Base-by-base conservation (phyloP, 2,888 invertebrate genomes). In the Iphiclides podalirius region DNA sequence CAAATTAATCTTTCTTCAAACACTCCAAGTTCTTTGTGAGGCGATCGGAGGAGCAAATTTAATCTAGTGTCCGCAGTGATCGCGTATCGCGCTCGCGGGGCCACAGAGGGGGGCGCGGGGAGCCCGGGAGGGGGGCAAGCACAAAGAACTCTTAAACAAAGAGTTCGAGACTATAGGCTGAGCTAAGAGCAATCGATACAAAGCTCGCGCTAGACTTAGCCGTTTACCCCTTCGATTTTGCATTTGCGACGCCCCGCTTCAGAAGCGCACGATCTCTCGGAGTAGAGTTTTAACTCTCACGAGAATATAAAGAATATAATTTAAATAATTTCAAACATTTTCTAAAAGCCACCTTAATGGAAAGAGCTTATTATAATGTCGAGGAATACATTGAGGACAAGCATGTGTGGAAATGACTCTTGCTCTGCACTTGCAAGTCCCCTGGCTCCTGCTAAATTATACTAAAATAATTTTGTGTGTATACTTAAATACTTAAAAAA, bases 1-100 rank as follows among this genome's bases (percentile, higher is more conserved):
- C 71, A 80, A 82, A 86, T 84, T 83, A 86, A 86, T 86, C 85
- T 81, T 72, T 75, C 73, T 73, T 72, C 81, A 85, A 86, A 86
- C 85, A 86, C 83, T 84, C 55, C 52, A 59, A 58, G 67, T 66
- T 73, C 76, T 79, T 80, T 79, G 76, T 72, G 61, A 65, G 68
- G 61, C 66, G 69, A 64, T 63, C 63, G 72, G 48, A 66, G 70
- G 57, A 70, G 67, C 65, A 73, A 75, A 78, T 76, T 79, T 77
- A 78, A 79, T 80, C 77, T 75, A 67, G 63, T 62, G 52, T 51
- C 43, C 47, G 58, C 54, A 56, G 16, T 60, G 64, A 68, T 67
- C 65, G 60, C 52, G 52, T 50, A 56, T 55, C 52, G 35, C 46
- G 48, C 52, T 53, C 37, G 35, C 12, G 20, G 41, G 50, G 28